Evolutionary conservation across 2,797 vertebrate genomes (phyloP).

Genomic region (Gambelia wislizenii): DNA sequence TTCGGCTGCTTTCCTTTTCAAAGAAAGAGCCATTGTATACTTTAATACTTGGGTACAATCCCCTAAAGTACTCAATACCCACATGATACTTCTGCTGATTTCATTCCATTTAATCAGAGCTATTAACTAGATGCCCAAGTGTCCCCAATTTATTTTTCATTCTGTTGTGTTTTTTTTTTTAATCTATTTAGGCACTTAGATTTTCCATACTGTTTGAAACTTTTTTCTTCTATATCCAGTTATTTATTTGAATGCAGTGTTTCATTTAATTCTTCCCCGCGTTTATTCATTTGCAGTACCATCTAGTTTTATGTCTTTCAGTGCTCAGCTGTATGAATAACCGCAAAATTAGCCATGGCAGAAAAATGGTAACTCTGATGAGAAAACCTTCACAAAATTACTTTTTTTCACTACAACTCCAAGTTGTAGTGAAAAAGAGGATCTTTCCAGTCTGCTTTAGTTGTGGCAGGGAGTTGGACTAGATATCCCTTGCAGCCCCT

Average conservation of each 20-base stretch:
- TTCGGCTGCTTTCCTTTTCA: constrained; percentile 3
- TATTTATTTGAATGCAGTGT: not conserved
- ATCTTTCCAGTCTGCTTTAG: too few species aligned
- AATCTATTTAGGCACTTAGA: not conserved
- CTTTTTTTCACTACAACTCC: too few species aligned
- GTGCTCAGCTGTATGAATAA: not conserved
- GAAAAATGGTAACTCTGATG: not conserved
- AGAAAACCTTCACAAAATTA: too few species aligned
- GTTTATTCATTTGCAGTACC: not conserved
- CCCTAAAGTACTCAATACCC: not conserved
- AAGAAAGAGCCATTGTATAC: not conserved
- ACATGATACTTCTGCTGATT: constrained; percentile 15
- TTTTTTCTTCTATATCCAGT: not conserved
- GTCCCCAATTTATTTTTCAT: not conserved
- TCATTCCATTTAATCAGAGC: not conserved
- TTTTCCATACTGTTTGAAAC: constrained; percentile 5
- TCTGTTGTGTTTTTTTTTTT: not conserved
- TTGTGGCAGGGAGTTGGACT: too few species aligned
- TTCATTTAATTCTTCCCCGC: not conserved
- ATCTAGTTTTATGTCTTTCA: not conserved
- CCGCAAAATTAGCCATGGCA: not conserved
- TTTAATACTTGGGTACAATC: not conserved
- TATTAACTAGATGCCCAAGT: not conserved
- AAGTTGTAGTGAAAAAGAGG: too few species aligned
- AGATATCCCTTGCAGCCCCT: not conserved